Conservation (phyloP, 2,888 invertebrate species). For the Ophion slaviceki region DNA sequence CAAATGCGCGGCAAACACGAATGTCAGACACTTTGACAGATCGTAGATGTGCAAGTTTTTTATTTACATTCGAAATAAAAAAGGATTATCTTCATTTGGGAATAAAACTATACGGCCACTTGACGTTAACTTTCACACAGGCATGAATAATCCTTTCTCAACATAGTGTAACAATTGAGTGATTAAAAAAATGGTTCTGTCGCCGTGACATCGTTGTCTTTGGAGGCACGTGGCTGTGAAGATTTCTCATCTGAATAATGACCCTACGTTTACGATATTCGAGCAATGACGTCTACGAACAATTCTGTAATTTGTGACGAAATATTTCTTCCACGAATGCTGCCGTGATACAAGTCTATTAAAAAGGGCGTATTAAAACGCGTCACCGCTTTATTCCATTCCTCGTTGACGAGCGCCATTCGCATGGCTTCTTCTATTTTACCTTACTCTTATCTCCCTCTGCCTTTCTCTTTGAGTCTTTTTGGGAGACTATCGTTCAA, state of each 20-base stretch:
- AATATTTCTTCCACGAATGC: slow-evolving; percentile 5
- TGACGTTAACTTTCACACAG: not conserved
- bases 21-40: not conserved
- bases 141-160: not conserved
- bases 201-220: slow-evolving; percentile 17
- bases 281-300: slow-evolving; percentile 34
- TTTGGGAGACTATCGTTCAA: slow-evolving; percentile 39
- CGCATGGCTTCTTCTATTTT: not conserved
- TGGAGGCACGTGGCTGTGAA: slow-evolving; percentile 24
- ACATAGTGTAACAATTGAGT: not conserved
- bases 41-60: not conserved
- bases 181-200: slow-evolving; percentile 16
- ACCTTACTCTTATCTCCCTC: not conserved
- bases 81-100: not conserved
- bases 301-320: slow-evolving; percentile 20
- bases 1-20: slow-evolving; percentile 9
- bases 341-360: slow-evolving; percentile 20
- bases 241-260: slow-evolving; percentile 40
- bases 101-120: not conserved
- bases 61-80: slow-evolving; percentile 5
- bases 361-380: slow-evolving; percentile 7
- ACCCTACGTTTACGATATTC: slow-evolving; percentile 15
- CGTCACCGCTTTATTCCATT: slow-evolving; percentile 11
- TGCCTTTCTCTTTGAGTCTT: not conserved
- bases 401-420: not conserved